Conservation (phyloP, 2,797 vertebrate genomes). For the Ambastaia sidthimunki region DNA sequence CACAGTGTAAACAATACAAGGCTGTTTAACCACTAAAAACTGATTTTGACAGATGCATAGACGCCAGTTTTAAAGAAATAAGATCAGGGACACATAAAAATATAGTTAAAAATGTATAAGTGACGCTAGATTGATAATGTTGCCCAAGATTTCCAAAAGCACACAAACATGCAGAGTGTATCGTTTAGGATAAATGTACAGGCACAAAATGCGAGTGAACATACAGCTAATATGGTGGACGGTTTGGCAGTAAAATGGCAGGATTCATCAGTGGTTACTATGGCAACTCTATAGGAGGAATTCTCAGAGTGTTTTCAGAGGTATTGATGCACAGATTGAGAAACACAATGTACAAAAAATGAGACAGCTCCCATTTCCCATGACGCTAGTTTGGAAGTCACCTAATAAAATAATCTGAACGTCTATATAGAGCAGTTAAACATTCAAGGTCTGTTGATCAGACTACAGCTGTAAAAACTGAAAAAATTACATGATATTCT, state of each 20-base stretch:
- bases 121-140: not conserved
- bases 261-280: slow-evolving; percentile 52
- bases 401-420: slow-evolving; percentile 38
- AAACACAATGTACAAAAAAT: not conserved
- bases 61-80: slow-evolving; percentile 69
- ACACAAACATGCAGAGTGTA: not conserved
- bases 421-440: not conserved
- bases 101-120: not conserved
- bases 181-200: not conserved
- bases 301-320: slow-evolving; percentile 29
- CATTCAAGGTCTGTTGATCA: not conserved
- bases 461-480: not conserved
- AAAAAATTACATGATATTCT: not conserved
- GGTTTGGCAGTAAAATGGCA: slow-evolving; percentile 44
- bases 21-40: slow-evolving; percentile 65
- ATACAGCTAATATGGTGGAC: slow-evolving; percentile 37
- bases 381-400: slow-evolving; percentile 33
- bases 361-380: not conserved
- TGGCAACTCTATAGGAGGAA: slow-evolving; percentile 55
- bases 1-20: slow-evolving; percentile 81
- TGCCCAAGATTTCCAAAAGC: not conserved
- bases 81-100: not conserved
- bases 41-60: slow-evolving; percentile 76
- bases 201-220: slow-evolving; percentile 13
- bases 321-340: slow-evolving; percentile 10